Evolutionary conservation across 1,140 invertebrate species (phyloP), one percentile per base, ranked within the genome.

Genomic region (Zaprionus taronus): DNA sequence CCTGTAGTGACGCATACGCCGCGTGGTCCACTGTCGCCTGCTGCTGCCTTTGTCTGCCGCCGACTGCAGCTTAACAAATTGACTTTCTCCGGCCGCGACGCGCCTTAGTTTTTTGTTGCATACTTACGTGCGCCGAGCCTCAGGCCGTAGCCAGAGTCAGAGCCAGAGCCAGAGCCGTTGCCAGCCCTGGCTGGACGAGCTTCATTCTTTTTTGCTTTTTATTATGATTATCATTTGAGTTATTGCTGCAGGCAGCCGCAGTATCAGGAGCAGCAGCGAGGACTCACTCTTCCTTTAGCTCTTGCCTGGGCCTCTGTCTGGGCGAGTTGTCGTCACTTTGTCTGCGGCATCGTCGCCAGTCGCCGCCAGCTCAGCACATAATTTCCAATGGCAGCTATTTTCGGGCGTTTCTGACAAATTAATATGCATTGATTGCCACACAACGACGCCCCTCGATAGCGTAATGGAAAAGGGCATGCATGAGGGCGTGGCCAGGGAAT

Each of bases 221-320:
- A 74, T 89, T 89, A 79, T 89, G 84, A 89, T 89, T 89, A 84
- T 90, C 81, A 80, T 78, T 87, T 89, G 84, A 89, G 81, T 89
- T 89, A 89, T 89, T 84, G 85, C 85, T 89, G 84, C 84, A 78
- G 83, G 73, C 83, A 83, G 77, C 63, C 79, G 79, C 76, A 80
- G 66, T 58, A 68, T 64, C 72, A 70, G 58, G 11, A 56, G 31
- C 38, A 71, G 62, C 36, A 14, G 34, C 41, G 9, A 11, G 0
- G 28, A n/a, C 26, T 31, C 5, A 28, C 9, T 15, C 11, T 1
- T 51, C 4, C 20, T 60, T 57, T 69, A 24, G 66, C 49, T 41
- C 67, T 69, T 79, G 73, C 73, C 77, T 79, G 80, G 69, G 12
- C 12, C 14, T 53, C 80, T 73, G 80, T 87, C 83, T 83, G 83